Conservation (phyloP, 2,888 invertebrate genomes). For the Orthosia incerta region DNA sequence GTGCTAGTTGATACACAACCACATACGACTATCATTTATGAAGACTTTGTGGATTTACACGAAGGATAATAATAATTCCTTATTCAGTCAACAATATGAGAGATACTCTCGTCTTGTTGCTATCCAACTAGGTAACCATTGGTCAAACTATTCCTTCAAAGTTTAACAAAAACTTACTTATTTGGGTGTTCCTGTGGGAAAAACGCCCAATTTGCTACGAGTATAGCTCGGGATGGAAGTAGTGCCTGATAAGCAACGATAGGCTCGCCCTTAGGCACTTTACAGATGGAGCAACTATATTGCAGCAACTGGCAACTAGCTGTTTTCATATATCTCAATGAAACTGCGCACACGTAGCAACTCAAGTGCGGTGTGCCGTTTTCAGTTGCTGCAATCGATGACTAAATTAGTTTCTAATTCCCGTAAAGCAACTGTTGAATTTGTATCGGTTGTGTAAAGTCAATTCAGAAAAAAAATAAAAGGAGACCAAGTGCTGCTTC, state of each 20-base stretch:
- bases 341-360: too few relatives aligned
- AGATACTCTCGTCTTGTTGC: neutral
- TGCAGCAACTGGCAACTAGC: too few relatives aligned
- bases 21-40: conserved; percentile 9
- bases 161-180: neutral
- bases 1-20: conserved; percentile 49
- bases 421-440: too few relatives aligned
- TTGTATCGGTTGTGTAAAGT: too few relatives aligned
- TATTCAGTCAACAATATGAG: neutral
- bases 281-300: too few relatives aligned
- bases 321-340: too few relatives aligned
- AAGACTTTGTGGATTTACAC: conserved; percentile 17
- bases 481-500: too few relatives aligned
- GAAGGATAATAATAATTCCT: neutral
- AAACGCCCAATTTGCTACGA: conserved; percentile 11
- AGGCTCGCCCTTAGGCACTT: neutral
- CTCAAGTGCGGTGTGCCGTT: too few relatives aligned
- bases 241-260: conserved; percentile 32
- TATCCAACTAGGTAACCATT: neutral
- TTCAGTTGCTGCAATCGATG: too few relatives aligned
- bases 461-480: too few relatives aligned
- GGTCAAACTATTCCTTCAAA: neutral
- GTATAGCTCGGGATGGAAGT: conserved; percentile 15
- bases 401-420: too few relatives aligned
- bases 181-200: conserved; percentile 23